phyloP scores from a whole-genome alignment of 1,140 invertebrate genomes.

The Sycobia sp. region DNA sequence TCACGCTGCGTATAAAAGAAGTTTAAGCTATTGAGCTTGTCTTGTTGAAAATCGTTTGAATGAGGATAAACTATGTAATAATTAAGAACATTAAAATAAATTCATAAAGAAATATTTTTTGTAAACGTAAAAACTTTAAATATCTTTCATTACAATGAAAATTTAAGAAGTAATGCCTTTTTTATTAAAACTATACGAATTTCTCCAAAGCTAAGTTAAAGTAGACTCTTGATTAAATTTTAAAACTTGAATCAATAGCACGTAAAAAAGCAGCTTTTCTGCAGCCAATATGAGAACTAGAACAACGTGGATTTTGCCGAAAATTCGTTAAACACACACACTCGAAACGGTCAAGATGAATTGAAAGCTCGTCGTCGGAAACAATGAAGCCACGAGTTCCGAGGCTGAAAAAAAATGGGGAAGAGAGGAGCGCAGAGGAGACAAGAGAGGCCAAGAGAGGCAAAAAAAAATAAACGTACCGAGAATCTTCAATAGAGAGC shows the following conservation, averaged over 20 bases:
- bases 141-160: no score
- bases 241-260: no score
- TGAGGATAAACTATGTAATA: background rate
- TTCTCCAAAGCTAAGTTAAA: no score
- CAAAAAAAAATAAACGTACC: background rate
- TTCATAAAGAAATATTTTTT: background rate
- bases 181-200: no score
- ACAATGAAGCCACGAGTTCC: background rate
- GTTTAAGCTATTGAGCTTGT: background rate
- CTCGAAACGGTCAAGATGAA: background rate
- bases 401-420: background rate
- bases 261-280: no score
- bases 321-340: background rate
- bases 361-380: constrained; percentile 3
- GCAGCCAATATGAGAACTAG: background rate
- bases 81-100: background rate
- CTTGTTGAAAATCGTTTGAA: background rate
- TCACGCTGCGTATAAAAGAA: background rate
- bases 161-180: no score
- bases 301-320: background rate
- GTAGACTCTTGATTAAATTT: no score
- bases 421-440: no score
- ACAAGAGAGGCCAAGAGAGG: no score
- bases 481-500: background rate
- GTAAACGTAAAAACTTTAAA: background rate